phyloP scores from a whole-genome alignment of 2,113 vertebrate species.

The Perccottus glenii region DNA sequence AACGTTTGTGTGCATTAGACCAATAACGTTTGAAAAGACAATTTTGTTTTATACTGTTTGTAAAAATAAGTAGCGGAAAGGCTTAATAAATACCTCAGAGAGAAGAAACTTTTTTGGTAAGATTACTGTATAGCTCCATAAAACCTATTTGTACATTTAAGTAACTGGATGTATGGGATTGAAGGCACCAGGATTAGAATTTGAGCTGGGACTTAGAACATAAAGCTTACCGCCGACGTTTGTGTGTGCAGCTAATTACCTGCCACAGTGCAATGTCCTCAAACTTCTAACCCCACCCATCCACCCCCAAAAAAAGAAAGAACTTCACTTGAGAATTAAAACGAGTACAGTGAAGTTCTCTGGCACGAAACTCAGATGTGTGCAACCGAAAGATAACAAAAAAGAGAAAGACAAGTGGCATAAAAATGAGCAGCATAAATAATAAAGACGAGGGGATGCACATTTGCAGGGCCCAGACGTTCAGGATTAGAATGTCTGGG shows the following conservation, averaged over 20 bases:
- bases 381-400: neutral
- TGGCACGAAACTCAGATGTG: neutral
- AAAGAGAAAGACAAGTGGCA: neutral
- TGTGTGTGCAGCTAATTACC: slow-evolving; percentile 30
- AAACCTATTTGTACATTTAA: neutral
- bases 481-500: neutral
- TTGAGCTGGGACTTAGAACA: neutral
- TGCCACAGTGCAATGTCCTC: neutral
- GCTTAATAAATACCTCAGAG: neutral
- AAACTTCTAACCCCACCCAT: neutral
- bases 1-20: too few relatives aligned
- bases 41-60: too few relatives aligned
- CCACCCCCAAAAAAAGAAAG: neutral
- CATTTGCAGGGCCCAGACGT: neutral
- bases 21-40: too few relatives aligned
- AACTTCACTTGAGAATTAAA: neutral
- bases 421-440: slow-evolving; percentile 11
- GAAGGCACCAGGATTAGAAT: too few relatives aligned
- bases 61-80: neutral
- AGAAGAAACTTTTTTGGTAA: neutral
- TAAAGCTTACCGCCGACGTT: neutral
- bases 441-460: slow-evolving; percentile 14
- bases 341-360: slow-evolving; percentile 4
- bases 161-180: neutral
- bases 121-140: neutral